Evolutionary conservation across 1,140 invertebrate genomes (phyloP).

Genomic region (Drosophila novamexicana): DNA sequence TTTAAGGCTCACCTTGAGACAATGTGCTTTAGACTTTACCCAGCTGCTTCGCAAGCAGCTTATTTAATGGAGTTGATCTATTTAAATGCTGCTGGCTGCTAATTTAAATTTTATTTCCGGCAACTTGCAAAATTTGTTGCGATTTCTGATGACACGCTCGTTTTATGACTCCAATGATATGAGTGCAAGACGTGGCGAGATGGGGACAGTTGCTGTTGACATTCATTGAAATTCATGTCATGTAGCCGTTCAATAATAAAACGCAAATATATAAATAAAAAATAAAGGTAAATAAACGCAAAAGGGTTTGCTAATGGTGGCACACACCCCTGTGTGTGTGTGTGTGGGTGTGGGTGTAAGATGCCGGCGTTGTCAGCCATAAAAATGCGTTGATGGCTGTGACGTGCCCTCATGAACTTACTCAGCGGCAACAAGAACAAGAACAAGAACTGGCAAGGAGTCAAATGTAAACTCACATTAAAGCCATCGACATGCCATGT

Average conservation of each 20-base stretch:
- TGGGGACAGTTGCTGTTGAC: slow-evolving; percentile 48
- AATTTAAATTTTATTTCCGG: slow-evolving; percentile 83
- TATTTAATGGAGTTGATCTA: slow-evolving; percentile 58
- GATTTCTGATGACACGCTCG: slow-evolving; percentile 78
- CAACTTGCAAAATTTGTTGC: slow-evolving; percentile 82
- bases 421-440: slow-evolving; percentile 5
- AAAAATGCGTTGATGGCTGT: slow-evolving; percentile 66
- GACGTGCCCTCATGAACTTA: slow-evolving; percentile 48
- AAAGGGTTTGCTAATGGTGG: slow-evolving; percentile 79
- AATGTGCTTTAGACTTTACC: neutral
- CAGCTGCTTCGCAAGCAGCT: neutral
- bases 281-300: slow-evolving; percentile 82
- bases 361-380: slow-evolving; percentile 45
- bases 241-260: slow-evolving; percentile 81
- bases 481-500: slow-evolving; percentile 46
- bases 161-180: slow-evolving; percentile 73
- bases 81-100: slow-evolving; percentile 50
- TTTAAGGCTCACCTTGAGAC: neutral
- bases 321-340: neutral
- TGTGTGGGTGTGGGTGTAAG: slow-evolving; percentile 14
- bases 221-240: slow-evolving; percentile 81
- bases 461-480: slow-evolving; percentile 42
- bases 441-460: neutral
- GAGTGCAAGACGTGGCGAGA: slow-evolving; percentile 25
- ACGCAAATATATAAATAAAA: slow-evolving; percentile 81